phyloP scores from a whole-genome alignment of 2,797 vertebrate species.

The Alectoris magna region DNA sequence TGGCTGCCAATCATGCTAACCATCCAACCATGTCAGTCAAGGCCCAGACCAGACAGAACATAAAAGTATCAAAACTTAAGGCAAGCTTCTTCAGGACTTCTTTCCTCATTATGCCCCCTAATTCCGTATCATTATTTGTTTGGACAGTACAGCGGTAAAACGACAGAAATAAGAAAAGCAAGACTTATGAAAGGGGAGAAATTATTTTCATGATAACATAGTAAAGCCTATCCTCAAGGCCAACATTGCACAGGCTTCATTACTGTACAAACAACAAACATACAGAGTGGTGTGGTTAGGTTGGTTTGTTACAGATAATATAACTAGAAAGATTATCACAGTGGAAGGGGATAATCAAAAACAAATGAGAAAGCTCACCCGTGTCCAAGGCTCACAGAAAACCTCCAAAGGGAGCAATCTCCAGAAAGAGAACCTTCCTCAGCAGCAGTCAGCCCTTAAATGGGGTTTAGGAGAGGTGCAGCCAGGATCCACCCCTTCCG shows the following conservation, averaged over 20 bases:
- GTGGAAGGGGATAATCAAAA: too few relatives aligned
- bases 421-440: too few relatives aligned
- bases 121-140: not conserved
- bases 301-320: too few relatives aligned
- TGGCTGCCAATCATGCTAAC: not conserved
- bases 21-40: not conserved
- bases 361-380: too few relatives aligned
- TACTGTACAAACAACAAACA: too few relatives aligned
- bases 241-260: accelerated
- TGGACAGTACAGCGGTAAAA: not conserved
- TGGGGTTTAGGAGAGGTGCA: too few relatives aligned
- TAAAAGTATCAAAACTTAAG: not conserved
- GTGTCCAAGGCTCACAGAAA: too few relatives aligned
- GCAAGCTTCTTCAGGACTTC: not conserved
- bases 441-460: too few relatives aligned
- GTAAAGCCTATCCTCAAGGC: not conserved
- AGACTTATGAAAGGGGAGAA: not conserved
- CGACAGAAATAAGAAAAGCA: not conserved
- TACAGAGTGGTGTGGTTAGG: too few relatives aligned
- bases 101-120: not conserved
- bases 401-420: too few relatives aligned
- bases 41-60: not conserved
- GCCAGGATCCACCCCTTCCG: too few relatives aligned
- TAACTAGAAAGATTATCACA: too few relatives aligned
- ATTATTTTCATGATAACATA: not conserved